Evolutionary conservation across 2,888 invertebrate species (phyloP).

Genomic region (Thalpophila matura): DNA sequence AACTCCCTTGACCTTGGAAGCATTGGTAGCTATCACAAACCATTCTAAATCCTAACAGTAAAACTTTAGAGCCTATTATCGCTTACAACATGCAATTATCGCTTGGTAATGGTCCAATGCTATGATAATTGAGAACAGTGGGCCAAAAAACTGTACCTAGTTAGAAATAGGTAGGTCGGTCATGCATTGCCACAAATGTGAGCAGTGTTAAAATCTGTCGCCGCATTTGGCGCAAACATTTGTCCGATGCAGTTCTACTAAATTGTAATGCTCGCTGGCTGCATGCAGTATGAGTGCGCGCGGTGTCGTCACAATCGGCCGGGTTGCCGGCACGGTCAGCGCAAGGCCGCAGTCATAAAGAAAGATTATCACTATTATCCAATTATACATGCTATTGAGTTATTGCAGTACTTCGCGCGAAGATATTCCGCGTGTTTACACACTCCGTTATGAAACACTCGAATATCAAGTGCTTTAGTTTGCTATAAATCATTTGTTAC

Average conservation of each 20-base stretch:
- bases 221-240: conserved; percentile 66
- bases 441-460: conserved; percentile 65
- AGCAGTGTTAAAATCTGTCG: conserved; percentile 57
- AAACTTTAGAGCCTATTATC: conserved; percentile 76
- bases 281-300: conserved; percentile 12
- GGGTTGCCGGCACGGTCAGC: conserved; percentile 67
- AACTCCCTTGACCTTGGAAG: conserved; percentile 84
- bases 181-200: conserved; percentile 66
- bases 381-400: conserved; percentile 82
- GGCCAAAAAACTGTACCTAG: conserved; percentile 82
- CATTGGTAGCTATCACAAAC: conserved; percentile 53
- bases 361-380: conserved; percentile 85
- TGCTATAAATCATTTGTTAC: conserved; percentile 54
- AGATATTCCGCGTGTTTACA: conserved; percentile 66
- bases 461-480: conserved; percentile 59
- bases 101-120: conserved; percentile 88
- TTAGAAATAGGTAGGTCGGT: conserved; percentile 68
- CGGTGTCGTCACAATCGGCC: conserved; percentile 50
- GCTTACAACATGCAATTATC: conserved; percentile 78
- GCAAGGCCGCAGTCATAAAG: conserved; percentile 78
- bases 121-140: conserved; percentile 83
- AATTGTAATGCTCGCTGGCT: conserved; percentile 39
- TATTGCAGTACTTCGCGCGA: conserved; percentile 75
- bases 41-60: conserved; percentile 71
- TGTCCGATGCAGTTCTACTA: conserved; percentile 56